phyloP scores from a whole-genome alignment of 2,113 vertebrate genomes.

The Brachyistius frenatus region DNA sequence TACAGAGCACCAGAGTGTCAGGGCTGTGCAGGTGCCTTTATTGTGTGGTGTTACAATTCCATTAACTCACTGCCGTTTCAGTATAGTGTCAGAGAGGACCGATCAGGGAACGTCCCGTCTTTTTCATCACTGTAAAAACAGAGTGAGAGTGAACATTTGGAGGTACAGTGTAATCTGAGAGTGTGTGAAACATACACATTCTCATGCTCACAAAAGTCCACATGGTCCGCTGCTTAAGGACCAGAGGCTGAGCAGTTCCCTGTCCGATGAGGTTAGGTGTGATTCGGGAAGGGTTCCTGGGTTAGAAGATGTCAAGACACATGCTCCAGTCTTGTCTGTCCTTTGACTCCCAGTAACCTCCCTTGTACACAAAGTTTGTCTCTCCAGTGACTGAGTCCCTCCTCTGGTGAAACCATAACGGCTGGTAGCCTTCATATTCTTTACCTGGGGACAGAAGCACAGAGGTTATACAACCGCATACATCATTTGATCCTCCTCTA shows the following conservation, averaged over 20 bases:
- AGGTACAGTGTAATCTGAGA: slow-evolving; percentile 73
- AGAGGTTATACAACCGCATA: neutral
- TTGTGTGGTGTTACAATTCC: slow-evolving; percentile 37
- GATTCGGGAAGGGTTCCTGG: slow-evolving; percentile 17
- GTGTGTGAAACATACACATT: slow-evolving; percentile 60
- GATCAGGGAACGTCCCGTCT: slow-evolving; percentile 2
- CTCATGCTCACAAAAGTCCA: slow-evolving; percentile 61
- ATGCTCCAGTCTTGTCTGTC: slow-evolving; percentile 92
- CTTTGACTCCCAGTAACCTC: slow-evolving; percentile 98
- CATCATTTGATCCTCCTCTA: neutral
- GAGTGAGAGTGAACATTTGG: slow-evolving; percentile 60
- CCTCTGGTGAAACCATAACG: slow-evolving; percentile 95
- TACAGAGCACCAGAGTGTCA: slow-evolving; percentile 52
- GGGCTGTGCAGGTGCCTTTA: slow-evolving; percentile 51
- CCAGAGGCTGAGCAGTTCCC: slow-evolving; percentile 45
- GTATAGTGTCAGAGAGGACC: slow-evolving; percentile 34
- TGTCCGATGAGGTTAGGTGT: slow-evolving; percentile 55
- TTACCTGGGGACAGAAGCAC: slow-evolving; percentile 81
- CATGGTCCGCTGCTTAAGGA: slow-evolving; percentile 42
- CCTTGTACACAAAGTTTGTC: slow-evolving; percentile 92
- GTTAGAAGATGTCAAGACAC: slow-evolving; percentile 96
- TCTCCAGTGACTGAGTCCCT: slow-evolving; percentile 90
- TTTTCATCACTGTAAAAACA: slow-evolving; percentile 44
- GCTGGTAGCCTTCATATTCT: slow-evolving; percentile 90
- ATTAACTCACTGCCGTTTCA: slow-evolving; percentile 44